Evolutionary conservation across 2,113 vertebrate genomes (phyloP), one percentile per base, ranked within the genome.

Genomic region (Agapornis roseicollis): DNA sequence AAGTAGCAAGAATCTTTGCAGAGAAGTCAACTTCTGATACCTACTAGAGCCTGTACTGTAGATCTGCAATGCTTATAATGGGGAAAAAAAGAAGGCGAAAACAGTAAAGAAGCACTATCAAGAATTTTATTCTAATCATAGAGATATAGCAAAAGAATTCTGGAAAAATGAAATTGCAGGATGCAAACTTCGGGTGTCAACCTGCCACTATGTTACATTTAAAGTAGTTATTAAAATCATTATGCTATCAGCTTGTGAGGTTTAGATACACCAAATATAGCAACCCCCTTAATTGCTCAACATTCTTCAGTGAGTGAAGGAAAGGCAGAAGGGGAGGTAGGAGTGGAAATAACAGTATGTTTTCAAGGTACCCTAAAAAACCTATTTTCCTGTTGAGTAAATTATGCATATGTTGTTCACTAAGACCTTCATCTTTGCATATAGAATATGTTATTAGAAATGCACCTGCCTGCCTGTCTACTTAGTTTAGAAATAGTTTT

Each of bases 221-320:
- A 96, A 98, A 97, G 97, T 97, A 95, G 96, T 97, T 98, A 98
- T 98, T 98, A 98, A 98, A 97, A 95, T 98, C 93, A 97, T 98
- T 98, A 98, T 97, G 97, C 92, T 95, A 97, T 98, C 98, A 98
- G 86, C 92, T 96, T 92, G 77, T 96, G 95, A 98, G 88, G 97
- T 97, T 97, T 91, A 89, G 95, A 95, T 93, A 76, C 69, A 89
- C 95, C 90, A 97, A 98, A 98, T 98, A 97, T 97, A 98, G 98
- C 85, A 98, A 90, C 94, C 66, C 90, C 72, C 50, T 97, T 97
- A 98, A 98, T 98, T 97, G 96, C 97, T 96, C 35, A 20, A 68
- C 94, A 69, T 94, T 98, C 97, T 91, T 80, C 90, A 92, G 90
- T 82, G 95, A 98, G 80, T 93, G 96, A 97, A 96, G 92, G 94